These are phyloP conservation scores for Rhyacophila evoluta DNA, from an alignment of 2,888 invertebrate species.

Conservation along the genomic window DNA sequence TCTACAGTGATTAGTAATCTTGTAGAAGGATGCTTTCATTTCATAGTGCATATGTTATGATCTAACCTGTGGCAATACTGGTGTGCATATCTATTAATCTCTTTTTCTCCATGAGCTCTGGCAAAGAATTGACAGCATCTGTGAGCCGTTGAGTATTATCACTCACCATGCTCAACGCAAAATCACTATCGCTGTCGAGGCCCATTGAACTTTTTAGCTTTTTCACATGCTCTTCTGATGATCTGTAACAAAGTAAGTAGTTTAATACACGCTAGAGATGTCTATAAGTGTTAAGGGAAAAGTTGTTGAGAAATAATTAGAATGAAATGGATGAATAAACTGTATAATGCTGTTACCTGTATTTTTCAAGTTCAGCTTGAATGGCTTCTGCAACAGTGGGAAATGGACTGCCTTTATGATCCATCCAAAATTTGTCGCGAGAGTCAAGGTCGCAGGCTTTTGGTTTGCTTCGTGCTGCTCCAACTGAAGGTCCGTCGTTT, in stretches of 20 bases:
- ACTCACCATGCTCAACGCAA: slow-evolving; percentile 87
- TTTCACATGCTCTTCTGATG: slow-evolving; percentile 97
- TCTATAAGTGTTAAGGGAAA: too few species aligned
- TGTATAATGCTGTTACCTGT: slow-evolving; percentile 72
- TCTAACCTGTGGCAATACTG: slow-evolving; percentile 93
- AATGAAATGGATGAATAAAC: too few species aligned
- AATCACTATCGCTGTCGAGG: slow-evolving; percentile 88
- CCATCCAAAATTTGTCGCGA: slow-evolving; percentile 91
- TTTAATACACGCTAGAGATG: too few species aligned
- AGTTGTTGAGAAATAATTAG: neutral
- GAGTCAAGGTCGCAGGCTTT: slow-evolving; percentile 91
- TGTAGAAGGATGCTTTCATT: too few species aligned
- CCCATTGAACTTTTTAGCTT: slow-evolving; percentile 95
- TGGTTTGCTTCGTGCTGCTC: slow-evolving; percentile 80
- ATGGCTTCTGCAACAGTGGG: slow-evolving; percentile 98
- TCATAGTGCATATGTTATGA: too few species aligned
- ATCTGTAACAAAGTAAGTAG: too few species aligned
- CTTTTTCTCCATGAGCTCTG: slow-evolving; percentile 97
- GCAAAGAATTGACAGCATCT: slow-evolving; percentile 94
- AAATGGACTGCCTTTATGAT: slow-evolving; percentile 94
- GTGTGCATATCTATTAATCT: slow-evolving; percentile 98
- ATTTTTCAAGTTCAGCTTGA: slow-evolving; percentile 97
- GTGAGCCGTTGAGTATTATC: slow-evolving; percentile 95
- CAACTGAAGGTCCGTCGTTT: slow-evolving; percentile 71
- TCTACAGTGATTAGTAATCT: too few species aligned